These are phyloP conservation scores for Stomorhina lunata DNA, from an alignment of 2,888 invertebrate genomes.

Conservation along the genomic window DNA sequence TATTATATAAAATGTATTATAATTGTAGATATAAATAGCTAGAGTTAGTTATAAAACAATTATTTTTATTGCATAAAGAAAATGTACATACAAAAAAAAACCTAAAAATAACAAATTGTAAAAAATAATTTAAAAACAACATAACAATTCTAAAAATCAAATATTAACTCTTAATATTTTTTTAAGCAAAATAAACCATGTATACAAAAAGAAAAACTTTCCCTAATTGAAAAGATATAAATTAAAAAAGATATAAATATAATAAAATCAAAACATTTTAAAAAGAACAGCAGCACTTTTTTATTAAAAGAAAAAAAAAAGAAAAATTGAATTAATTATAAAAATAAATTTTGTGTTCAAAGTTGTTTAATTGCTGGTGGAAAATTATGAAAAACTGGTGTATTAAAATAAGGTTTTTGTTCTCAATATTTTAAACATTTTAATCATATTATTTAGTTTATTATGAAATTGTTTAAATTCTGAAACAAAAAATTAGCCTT, in stretches of 20 bases:
- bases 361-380: background rate
- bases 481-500: background rate
- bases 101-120: background rate
- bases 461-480: background rate
- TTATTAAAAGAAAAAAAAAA: too few relatives aligned
- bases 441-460: background rate
- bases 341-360: background rate
- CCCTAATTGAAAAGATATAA: background rate
- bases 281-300: background rate
- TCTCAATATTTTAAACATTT: background rate
- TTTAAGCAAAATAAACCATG: background rate
- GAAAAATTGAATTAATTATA: background rate
- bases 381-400: background rate
- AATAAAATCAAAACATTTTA: background rate
- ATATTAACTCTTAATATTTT: background rate
- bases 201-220: background rate
- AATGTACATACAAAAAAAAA: background rate
- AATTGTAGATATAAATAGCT: background rate
- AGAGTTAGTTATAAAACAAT: background rate
- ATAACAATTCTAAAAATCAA: background rate
- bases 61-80: too few relatives aligned
- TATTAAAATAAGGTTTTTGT: background rate
- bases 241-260: too few relatives aligned
- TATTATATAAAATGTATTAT: slow-evolving; percentile 1
- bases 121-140: background rate